Evolutionary conservation across 2,888 invertebrate genomes (phyloP).

Genomic region (Perizoma flavofasciatum): DNA sequence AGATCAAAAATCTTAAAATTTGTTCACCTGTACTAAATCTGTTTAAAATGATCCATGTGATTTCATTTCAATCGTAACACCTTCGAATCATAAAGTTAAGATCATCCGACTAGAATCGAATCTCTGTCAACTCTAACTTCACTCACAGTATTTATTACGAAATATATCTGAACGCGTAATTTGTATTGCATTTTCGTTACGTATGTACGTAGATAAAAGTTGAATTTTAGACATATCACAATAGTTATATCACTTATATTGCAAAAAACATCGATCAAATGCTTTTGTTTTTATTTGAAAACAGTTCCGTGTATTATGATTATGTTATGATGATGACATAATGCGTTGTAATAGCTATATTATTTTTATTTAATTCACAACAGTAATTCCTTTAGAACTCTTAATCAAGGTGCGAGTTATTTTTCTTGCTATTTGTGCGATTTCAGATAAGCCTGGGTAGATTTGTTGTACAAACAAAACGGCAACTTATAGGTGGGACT

Average conservation of each 20-base stretch:
- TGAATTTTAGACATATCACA: constrained; percentile 16
- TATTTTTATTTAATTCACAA: not conserved
- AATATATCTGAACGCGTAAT: constrained; percentile 51
- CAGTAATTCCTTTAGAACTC: not conserved
- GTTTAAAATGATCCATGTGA: too few species aligned
- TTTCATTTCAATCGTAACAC: too few species aligned
- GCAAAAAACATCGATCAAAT: constrained; percentile 15
- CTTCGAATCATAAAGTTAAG: too few species aligned
- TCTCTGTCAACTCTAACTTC: too few species aligned
- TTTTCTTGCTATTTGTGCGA: too few species aligned
- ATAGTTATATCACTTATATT: constrained; percentile 26
- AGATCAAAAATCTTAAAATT: too few species aligned
- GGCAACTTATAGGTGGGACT: too few species aligned
- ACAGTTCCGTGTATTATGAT: constrained; percentile 23
- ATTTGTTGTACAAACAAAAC: too few species aligned
- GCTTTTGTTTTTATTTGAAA: constrained; percentile 21
- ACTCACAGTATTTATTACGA: constrained; percentile 32
- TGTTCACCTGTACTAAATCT: too few species aligned
- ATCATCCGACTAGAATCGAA: too few species aligned
- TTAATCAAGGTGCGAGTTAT: not conserved
- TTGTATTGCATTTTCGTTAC: constrained; percentile 48
- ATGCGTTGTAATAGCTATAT: constrained; percentile 16
- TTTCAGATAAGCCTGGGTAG: too few species aligned
- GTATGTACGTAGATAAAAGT: constrained; percentile 39
- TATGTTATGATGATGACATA: constrained; percentile 14